Conservation (phyloP, 2,888 invertebrate species). For the Papilio demoleus region DNA sequence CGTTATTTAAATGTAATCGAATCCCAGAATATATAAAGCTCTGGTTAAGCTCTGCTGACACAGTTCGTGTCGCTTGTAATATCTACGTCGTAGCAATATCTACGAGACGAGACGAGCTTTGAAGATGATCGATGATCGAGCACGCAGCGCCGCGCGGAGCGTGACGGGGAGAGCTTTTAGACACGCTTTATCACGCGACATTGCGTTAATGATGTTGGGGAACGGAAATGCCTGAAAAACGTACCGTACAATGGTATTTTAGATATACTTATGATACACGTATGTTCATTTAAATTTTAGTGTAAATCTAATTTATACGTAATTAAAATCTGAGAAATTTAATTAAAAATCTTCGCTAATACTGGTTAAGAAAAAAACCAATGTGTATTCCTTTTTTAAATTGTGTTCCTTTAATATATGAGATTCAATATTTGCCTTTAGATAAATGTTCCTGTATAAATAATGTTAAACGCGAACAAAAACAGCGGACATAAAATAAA, state of each 20-base stretch:
- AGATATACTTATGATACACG: background rate
- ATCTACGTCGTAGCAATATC: constrained; percentile 14
- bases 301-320: no score
- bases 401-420: background rate
- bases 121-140: constrained; percentile 27
- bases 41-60: constrained; percentile 21
- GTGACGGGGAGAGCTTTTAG: constrained; percentile 2
- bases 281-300: no score
- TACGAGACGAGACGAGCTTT: background rate
- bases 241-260: background rate
- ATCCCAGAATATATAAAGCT: constrained; percentile 19
- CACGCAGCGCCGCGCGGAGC: background rate
- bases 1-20: constrained; percentile 1
- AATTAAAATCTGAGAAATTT: no score
- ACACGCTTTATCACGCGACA: constrained; percentile 15
- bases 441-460: constrained; percentile 13
- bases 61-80: constrained; percentile 6
- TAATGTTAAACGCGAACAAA: constrained; percentile 24
- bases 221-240: background rate
- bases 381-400: no score
- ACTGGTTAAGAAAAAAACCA: background rate
- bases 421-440: constrained; percentile 18
- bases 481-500: constrained; percentile 34
- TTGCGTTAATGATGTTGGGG: constrained; percentile 10
- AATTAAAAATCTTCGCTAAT: background rate